These are phyloP conservation scores for Pogonocichla stellata DNA, from an alignment of 2,113 vertebrate species.

Conservation along the genomic window DNA sequence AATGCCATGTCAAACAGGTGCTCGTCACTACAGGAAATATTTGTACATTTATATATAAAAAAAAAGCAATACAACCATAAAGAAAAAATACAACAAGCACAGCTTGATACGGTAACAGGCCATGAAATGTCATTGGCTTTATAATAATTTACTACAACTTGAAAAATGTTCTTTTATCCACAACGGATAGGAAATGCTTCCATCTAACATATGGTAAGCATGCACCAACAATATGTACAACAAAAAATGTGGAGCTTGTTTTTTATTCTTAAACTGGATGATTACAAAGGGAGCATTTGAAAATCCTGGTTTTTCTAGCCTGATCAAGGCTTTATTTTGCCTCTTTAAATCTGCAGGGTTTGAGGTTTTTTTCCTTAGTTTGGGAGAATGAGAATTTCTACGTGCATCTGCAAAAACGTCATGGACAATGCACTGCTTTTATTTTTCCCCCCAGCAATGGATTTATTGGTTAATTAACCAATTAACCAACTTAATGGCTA, in stretches of 20 bases:
- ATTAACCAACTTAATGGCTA: background rate
- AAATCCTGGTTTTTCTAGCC: background rate
- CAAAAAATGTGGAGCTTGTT: constrained; percentile 58
- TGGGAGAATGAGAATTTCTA: background rate
- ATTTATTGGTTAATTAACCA: background rate
- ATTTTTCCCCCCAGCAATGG: background rate
- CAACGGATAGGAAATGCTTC: constrained; percentile 74
- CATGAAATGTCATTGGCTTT: constrained; percentile 79
- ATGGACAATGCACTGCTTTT: background rate
- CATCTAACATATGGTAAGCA: constrained; percentile 74
- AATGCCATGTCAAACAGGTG: constrained; percentile 70
- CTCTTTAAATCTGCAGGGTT: background rate
- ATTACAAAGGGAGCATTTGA: background rate
- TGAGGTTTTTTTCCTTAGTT: background rate
- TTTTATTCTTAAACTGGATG: background rate
- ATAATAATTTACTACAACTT: constrained; percentile 86
- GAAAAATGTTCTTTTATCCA: constrained; percentile 76
- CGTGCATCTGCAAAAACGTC: background rate
- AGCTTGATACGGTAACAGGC: constrained; percentile 80
- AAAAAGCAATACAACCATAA: constrained; percentile 70
- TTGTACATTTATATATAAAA: constrained; percentile 63
- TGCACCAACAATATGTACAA: constrained; percentile 80
- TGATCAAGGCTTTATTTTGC: background rate
- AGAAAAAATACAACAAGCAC: constrained; percentile 79
- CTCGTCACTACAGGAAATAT: constrained; percentile 73